Evolutionary conservation across 2,797 vertebrate species (phyloP).

Genomic region (Myoxocephalus aenaeus): DNA sequence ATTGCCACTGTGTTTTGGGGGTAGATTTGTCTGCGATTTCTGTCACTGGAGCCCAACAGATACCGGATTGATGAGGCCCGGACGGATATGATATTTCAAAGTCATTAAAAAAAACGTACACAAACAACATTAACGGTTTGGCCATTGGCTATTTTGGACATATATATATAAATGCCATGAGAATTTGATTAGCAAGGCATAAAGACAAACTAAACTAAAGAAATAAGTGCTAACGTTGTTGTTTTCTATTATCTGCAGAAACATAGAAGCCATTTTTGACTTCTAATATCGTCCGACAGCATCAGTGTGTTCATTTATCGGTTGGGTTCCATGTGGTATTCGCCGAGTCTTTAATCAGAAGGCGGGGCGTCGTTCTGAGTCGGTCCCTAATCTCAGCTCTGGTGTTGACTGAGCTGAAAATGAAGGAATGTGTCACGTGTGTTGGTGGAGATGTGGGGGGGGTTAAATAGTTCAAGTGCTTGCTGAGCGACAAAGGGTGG

Average conservation of each 20-base stretch:
- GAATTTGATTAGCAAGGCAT: background rate
- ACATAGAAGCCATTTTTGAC: background rate
- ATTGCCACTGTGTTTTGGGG: conserved; percentile 1
- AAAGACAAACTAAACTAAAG: background rate
- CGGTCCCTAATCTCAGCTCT: conserved; percentile 4
- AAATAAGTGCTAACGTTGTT: background rate
- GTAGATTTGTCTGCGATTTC: conserved; percentile 28
- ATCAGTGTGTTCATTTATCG: background rate
- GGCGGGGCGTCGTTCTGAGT: conserved; percentile 20
- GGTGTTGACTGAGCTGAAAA: conserved; percentile 30
- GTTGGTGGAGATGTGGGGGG: background rate
- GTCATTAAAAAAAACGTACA: background rate
- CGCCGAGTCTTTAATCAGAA: conserved; percentile 22
- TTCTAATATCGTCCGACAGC: background rate
- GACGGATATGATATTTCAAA: conserved; percentile 9
- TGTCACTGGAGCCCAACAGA: conserved; percentile 27
- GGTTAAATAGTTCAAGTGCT: conserved; percentile 14
- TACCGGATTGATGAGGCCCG: conserved; percentile 10
- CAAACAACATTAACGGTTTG: background rate
- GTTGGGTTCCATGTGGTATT: conserved; percentile 17
- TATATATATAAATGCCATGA: background rate
- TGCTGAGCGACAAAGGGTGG: conserved; percentile 32
- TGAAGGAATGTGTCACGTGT: conserved; percentile 51
- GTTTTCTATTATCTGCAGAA: background rate
- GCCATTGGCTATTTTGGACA: conserved; percentile 1